phyloP scores from a whole-genome alignment of 2,888 invertebrate genomes.

The Entomobrya proxima region DNA sequence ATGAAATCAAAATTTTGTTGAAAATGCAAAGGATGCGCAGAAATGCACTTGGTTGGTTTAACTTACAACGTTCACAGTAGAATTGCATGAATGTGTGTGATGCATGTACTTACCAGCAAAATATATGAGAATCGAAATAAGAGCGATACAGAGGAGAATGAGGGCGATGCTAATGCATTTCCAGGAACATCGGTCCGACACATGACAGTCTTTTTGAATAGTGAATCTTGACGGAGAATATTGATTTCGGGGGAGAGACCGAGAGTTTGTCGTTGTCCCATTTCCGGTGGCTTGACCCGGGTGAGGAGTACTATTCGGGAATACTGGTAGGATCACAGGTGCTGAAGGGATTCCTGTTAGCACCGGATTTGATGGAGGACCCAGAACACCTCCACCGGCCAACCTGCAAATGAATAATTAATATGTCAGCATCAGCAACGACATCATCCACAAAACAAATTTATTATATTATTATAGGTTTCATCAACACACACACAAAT shows the following conservation, averaged over 20 bases:
- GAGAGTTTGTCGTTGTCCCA: conserved; percentile 76
- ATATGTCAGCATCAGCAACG: conserved; percentile 17
- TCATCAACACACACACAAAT: background rate
- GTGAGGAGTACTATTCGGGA: conserved; percentile 84
- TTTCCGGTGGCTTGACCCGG: conserved; percentile 84
- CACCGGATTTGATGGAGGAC: conserved; percentile 73
- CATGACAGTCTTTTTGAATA: conserved; percentile 93
- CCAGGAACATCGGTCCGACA: conserved; percentile 92
- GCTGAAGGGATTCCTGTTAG: conserved; percentile 76
- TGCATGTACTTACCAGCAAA: conserved; percentile 87
- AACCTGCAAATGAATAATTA: conserved; percentile 71
- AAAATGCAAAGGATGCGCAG: background rate
- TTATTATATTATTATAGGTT: too few relatives aligned
- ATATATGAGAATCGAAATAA: conserved; percentile 95
- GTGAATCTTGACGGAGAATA: conserved; percentile 95
- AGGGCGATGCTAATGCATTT: conserved; percentile 96
- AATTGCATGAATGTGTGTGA: background rate
- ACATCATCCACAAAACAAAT: background rate
- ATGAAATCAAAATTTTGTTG: too few relatives aligned
- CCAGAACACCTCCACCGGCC: conserved; percentile 71
- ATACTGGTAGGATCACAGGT: conserved; percentile 91
- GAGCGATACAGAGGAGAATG: conserved; percentile 91
- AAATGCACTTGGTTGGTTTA: background rate
- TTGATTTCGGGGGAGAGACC: conserved; percentile 83
- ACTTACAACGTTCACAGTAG: background rate